phyloP scores from a whole-genome alignment of 2,113 vertebrate species.

The Onychorhynchus coronatus region DNA sequence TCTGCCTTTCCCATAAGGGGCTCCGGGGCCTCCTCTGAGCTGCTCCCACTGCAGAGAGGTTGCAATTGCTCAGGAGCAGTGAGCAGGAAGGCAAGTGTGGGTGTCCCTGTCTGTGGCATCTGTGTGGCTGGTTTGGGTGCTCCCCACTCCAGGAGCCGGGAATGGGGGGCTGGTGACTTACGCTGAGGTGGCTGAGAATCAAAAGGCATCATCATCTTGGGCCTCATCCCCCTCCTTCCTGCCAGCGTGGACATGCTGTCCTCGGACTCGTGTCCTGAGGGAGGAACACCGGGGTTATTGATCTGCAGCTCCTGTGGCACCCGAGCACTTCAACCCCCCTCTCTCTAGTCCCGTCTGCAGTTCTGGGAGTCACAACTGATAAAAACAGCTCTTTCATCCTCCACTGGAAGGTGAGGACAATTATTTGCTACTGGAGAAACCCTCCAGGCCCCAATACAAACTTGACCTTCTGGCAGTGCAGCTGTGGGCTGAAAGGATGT shows the following conservation, averaged over 20 bases:
- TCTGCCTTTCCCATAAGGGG: not conserved
- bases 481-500: not conserved
- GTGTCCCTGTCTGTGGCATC: not conserved
- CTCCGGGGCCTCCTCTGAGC: not conserved
- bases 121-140: not conserved
- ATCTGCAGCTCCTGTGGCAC: not conserved
- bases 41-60: not conserved
- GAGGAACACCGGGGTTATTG: conserved; percentile 31
- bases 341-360: not conserved
- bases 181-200: conserved; percentile 98
- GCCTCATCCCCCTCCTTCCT: conserved; percentile 94
- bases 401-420: not conserved
- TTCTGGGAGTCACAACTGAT: not conserved
- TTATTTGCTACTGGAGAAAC: not conserved
- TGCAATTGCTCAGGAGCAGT: not conserved
- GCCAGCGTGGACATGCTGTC: conserved; percentile 96
- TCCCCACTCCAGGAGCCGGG: not conserved
- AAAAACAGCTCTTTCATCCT: not conserved
- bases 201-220: conserved; percentile 99
- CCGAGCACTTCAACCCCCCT: not conserved
- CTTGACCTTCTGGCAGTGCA: not conserved
- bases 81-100: not conserved
- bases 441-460: not conserved
- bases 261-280: conserved; percentile 94
- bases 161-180: conserved; percentile 77